phyloP scores from a whole-genome alignment of 2,113 vertebrate genomes.

The Solea senegalensis region DNA sequence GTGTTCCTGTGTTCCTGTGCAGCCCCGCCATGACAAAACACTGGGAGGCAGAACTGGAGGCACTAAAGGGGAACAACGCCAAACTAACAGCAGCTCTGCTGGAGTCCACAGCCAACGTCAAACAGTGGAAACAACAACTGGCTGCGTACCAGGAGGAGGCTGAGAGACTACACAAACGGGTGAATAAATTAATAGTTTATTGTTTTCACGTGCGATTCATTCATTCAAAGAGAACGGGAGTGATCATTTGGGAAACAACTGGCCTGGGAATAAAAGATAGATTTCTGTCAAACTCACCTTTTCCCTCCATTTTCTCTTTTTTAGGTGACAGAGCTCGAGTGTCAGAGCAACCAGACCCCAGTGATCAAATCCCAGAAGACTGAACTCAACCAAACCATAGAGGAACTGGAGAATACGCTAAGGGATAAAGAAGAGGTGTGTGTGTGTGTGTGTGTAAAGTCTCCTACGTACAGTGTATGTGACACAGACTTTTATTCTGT shows the following conservation, averaged over 20 bases:
- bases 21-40: slow-evolving; percentile 91
- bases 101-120: slow-evolving; percentile 98
- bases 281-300: slow-evolving; percentile 4
- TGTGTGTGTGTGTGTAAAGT: slow-evolving; percentile 65
- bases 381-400: slow-evolving; percentile 97
- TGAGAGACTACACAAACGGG: slow-evolving; percentile 96
- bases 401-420: slow-evolving; percentile 91
- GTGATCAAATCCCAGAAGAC: slow-evolving; percentile 97
- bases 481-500: not conserved
- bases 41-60: slow-evolving; percentile 97
- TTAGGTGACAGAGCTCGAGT: slow-evolving; percentile 97
- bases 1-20: slow-evolving; percentile 30
- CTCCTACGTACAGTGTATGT: not conserved
- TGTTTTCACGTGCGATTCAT: slow-evolving; percentile 35
- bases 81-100: slow-evolving; percentile 96
- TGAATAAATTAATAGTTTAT: slow-evolving; percentile 68
- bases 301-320: slow-evolving; percentile 29
- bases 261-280: slow-evolving; percentile 12
- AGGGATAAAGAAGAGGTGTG: slow-evolving; percentile 95
- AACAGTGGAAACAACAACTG: slow-evolving; percentile 99
- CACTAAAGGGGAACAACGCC: slow-evolving; percentile 97
- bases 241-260: slow-evolving; percentile 11
- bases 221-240: slow-evolving; percentile 26
- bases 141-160: slow-evolving; percentile 98
- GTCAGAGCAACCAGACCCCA: slow-evolving; percentile 94